phyloP scores from a whole-genome alignment of 1,140 invertebrate genomes.

The Drosophila malerkotliana region DNA sequence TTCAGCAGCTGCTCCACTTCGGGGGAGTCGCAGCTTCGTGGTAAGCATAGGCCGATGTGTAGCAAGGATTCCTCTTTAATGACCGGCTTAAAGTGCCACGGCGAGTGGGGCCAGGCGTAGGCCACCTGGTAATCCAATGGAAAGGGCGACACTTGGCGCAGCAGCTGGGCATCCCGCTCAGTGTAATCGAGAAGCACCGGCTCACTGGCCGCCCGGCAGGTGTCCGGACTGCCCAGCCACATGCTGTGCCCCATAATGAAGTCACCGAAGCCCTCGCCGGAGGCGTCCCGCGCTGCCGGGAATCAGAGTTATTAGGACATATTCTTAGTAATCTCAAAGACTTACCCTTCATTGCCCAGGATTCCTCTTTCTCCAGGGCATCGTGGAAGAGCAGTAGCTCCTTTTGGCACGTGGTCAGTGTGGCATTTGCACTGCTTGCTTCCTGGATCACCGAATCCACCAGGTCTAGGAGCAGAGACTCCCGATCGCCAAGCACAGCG shows the following conservation, averaged over 20 bases:
- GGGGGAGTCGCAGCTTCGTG: slow-evolving; percentile 13
- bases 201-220: slow-evolving; percentile 35
- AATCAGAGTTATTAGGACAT: not conserved
- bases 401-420: slow-evolving; percentile 15
- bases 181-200: slow-evolving; percentile 15
- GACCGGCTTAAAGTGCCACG: slow-evolving; percentile 11
- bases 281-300: slow-evolving; percentile 52
- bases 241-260: slow-evolving; percentile 45
- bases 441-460: not conserved
- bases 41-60: slow-evolving; percentile 57
- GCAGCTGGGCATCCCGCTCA: not conserved
- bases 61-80: slow-evolving; percentile 5
- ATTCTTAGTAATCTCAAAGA: too few relatives aligned
- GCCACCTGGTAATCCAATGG: slow-evolving; percentile 40
- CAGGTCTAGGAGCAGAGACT: slow-evolving; percentile 36
- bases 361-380: slow-evolving; percentile 7
- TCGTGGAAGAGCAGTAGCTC: slow-evolving; percentile 20
- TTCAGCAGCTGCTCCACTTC: slow-evolving; percentile 41
- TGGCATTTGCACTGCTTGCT: not conserved
- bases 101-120: slow-evolving; percentile 40
- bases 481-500: slow-evolving; percentile 3
- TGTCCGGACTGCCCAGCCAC: slow-evolving; percentile 52
- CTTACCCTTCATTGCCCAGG: slow-evolving; percentile 58
- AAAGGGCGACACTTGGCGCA: slow-evolving; percentile 30
- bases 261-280: slow-evolving; percentile 34